These are phyloP conservation scores for Diachasma alloeum DNA, from an alignment of 1,140 invertebrate species.

Conservation along the genomic window DNA sequence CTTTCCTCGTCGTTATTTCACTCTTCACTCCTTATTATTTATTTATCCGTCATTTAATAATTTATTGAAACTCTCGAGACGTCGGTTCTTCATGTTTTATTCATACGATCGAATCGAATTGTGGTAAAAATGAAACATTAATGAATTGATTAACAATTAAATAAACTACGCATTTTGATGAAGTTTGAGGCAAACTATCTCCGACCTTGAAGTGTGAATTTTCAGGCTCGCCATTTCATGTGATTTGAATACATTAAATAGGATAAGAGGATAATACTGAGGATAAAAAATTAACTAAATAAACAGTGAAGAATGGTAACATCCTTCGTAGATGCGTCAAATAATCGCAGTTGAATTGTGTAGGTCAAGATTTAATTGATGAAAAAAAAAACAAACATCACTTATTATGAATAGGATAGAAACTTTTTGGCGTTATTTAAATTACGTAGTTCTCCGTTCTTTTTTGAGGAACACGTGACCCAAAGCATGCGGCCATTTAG, in stretches of 20 bases:
- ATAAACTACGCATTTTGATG: not conserved
- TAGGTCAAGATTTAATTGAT: slow-evolving; percentile 9
- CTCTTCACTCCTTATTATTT: not conserved
- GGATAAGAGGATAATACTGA: not conserved
- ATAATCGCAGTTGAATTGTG: slow-evolving; percentile 3
- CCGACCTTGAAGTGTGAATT: not conserved
- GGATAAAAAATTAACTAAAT: not conserved
- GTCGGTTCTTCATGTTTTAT: slow-evolving; percentile 14
- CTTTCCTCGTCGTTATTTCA: not conserved
- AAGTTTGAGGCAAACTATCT: not conserved
- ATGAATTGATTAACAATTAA: not conserved
- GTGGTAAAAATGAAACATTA: not conserved
- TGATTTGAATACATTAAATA: slow-evolving; percentile 11
- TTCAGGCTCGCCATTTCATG: not conserved
- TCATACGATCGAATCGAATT: not conserved
- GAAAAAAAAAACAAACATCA: slow-evolving; percentile 26
- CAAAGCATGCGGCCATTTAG: slow-evolving; percentile 48
- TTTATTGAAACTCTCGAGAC: not conserved
- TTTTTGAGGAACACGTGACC: slow-evolving; percentile 36
- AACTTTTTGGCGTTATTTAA: slow-evolving; percentile 44
- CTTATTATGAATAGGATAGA: slow-evolving; percentile 27
- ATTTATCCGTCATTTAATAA: not conserved
- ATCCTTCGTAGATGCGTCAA: not conserved
- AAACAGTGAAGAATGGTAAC: not conserved
- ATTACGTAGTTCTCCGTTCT: slow-evolving; percentile 34